Percentiles rank a stretch among this genome's conserved stretches.
Conservation (phyloP, 2,113 vertebrate genomes). For the Origma solitaria region DNA sequence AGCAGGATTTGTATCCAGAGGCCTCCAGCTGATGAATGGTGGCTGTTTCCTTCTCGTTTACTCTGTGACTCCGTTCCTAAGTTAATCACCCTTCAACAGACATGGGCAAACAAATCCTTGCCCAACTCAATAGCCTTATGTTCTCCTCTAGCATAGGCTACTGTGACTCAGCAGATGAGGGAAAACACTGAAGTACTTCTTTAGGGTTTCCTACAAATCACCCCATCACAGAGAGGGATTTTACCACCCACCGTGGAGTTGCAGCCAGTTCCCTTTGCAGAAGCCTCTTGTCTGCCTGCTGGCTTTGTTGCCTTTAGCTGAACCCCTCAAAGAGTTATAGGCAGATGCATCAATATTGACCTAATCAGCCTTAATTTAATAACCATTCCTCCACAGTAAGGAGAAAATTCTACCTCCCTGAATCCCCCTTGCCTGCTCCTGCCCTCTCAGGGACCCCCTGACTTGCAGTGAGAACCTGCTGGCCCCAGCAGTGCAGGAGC, state of each 20-base stretch:
- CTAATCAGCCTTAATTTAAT: background rate
- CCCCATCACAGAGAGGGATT: background rate
- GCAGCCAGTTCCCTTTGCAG: background rate
- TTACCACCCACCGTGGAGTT: background rate
- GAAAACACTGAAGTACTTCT: background rate
- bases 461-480: background rate
- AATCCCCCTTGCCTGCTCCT: background rate
- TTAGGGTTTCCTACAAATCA: background rate
- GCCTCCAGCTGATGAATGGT: constrained; percentile 32
- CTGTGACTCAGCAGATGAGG: background rate
- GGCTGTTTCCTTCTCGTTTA: constrained; percentile 10
- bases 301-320: background rate
- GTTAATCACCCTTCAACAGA: constrained; percentile 25
- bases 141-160: background rate
- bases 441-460: background rate
- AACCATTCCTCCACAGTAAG: background rate
- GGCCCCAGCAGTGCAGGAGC: background rate
- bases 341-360: rapidly evolving
- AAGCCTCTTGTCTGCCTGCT: background rate
- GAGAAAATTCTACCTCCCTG: background rate
- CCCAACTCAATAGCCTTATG: background rate
- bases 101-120: constrained; percentile 26
- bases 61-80: constrained; percentile 10
- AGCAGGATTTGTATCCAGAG: constrained; percentile 30
- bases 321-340: background rate